Base-by-base conservation (phyloP, 1,140 invertebrate species). In the Drosophila novamexicana region DNA sequence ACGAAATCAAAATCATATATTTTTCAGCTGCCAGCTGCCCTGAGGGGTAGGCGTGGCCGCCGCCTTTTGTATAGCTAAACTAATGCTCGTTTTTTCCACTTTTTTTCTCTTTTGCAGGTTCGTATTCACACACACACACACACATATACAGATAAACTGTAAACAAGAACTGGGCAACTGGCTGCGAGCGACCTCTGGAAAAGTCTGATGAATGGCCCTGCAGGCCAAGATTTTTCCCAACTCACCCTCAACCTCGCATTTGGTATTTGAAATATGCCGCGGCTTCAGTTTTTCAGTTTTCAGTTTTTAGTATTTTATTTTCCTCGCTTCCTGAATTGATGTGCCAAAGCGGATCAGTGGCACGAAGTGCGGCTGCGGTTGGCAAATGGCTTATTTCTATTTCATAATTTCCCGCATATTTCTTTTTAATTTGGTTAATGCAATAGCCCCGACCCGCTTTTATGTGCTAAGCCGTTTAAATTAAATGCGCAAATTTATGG, bases 371-470 rank as follows among this genome's bases (percentile, higher is more conserved):
- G 72, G 49, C 49, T 69, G 61, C 54, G 63, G 74, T 53, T 42
- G n/a, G 14, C 53, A 56, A 59, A 14, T 44, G 29, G 59, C 47
- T 75, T 29, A 29, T 29, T 29, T 29, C 22, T 29, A 29, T 59
- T 80, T 77, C 75, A 77, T 80, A 68, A 81, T 75, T 59, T 78
- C 32, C 16, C 52, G 29, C 62, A 77, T 57, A 75, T 73, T 71
- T 65, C 10, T 42, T 81, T 81, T 86, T 82, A 75, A 86, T 85
- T 86, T 81, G 72, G 58, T 75, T 73, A 85, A 86, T 86, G 82
- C 74, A 88, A 69, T 85, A 40, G 45, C 37, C 0, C 18, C 14
- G 37, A 1, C 44, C n/a, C 9, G n/a, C 16, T 2, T 22, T 53
- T 7, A 36, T 29, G n/a, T 29, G 61, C 42, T 40, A 54, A 72